Percentiles rank a stretch among this genome's conserved stretches.
Conservation (phyloP, 2,113 vertebrate genomes). For the Petaurus breviceps region DNA sequence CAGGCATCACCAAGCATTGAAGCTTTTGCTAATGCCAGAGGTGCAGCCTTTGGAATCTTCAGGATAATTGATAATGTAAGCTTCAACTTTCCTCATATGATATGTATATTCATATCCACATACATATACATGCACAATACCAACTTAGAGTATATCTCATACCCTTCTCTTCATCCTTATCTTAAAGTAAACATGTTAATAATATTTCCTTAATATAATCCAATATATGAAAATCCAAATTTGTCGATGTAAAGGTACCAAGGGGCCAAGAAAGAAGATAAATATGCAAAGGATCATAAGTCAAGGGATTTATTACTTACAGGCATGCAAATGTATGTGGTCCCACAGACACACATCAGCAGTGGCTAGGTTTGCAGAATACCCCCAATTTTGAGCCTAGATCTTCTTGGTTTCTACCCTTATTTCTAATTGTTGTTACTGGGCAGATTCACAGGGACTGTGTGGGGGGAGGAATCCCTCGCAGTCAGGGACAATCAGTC, state of each 20-base stretch:
- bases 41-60: constrained; percentile 89
- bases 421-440: background rate
- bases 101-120: background rate
- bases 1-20: constrained; percentile 88
- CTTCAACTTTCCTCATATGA: background rate
- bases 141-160: background rate
- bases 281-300: background rate
- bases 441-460: background rate
- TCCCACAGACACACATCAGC: background rate
- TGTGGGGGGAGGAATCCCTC: background rate
- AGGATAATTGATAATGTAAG: constrained; percentile 87
- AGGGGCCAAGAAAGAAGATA: background rate
- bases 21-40: constrained; percentile 86
- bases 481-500: background rate
- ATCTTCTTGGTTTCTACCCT: background rate
- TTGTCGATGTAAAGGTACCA: background rate
- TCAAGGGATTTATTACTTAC: background rate
- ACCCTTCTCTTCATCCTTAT: background rate
- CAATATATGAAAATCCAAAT: background rate
- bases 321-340: background rate
- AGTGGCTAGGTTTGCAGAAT: background rate
- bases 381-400: too few species aligned
- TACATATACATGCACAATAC: background rate
- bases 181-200: background rate
- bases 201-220: background rate